These are phyloP conservation scores for Lasioglossum pauxillum DNA, from an alignment of 2,888 invertebrate species.

Conservation along the genomic window DNA sequence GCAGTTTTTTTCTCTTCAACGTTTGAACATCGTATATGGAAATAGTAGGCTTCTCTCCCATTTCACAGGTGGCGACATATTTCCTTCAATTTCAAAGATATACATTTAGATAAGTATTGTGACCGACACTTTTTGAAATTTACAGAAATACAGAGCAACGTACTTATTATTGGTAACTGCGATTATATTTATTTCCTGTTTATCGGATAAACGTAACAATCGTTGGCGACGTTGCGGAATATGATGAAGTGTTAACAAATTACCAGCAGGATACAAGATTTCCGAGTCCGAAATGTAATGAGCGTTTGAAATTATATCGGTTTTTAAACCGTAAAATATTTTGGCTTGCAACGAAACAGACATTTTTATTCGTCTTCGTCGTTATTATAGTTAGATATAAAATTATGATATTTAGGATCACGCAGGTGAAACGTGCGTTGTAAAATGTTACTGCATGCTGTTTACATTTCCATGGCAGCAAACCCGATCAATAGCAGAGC, in stretches of 20 bases:
- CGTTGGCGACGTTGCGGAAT: slow-evolving; percentile 90
- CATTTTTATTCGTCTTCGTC: slow-evolving; percentile 66
- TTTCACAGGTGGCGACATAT: slow-evolving; percentile 88
- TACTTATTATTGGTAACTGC: slow-evolving; percentile 89
- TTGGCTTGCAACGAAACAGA: slow-evolving; percentile 87
- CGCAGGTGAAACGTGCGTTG: background rate
- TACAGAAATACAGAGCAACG: slow-evolving; percentile 67
- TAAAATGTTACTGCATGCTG: background rate
- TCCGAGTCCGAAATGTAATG: slow-evolving; percentile 91
- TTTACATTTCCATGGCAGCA: slow-evolving; percentile 51
- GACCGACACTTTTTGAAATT: background rate
- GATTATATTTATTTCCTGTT: slow-evolving; percentile 88
- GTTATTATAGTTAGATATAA: background rate
- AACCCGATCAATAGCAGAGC: background rate
- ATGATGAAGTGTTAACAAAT: slow-evolving; percentile 91
- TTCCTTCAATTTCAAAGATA: slow-evolving; percentile 83
- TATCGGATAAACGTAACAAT: slow-evolving; percentile 89
- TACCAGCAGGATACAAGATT: slow-evolving; percentile 92
- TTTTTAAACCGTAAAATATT: slow-evolving; percentile 88
- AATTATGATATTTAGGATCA: background rate
- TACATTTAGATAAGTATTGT: background rate
- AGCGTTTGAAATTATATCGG: slow-evolving; percentile 89
- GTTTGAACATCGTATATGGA: slow-evolving; percentile 90
- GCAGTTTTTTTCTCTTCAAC: slow-evolving; percentile 88
- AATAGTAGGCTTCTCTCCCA: slow-evolving; percentile 88